Evolutionary conservation across 2,113 vertebrate genomes (phyloP).

Genomic region (Microtus ochrogaster): DNA sequence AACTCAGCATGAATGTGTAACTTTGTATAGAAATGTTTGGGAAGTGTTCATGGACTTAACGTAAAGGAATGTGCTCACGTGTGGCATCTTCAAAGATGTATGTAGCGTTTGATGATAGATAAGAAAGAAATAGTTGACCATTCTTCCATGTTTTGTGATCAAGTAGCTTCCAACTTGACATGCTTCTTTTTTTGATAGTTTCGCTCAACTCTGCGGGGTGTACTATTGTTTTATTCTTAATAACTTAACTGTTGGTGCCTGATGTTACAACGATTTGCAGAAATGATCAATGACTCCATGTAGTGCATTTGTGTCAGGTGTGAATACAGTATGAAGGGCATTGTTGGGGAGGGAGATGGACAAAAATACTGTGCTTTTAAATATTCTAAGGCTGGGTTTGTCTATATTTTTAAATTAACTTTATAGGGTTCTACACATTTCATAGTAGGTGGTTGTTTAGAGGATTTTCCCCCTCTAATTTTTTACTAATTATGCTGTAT

Average conservation of each 20-base stretch:
- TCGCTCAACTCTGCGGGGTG: slow-evolving; percentile 81
- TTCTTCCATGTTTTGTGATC: slow-evolving; percentile 91
- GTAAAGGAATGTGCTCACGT: slow-evolving; percentile 80
- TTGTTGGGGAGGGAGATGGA: slow-evolving; percentile 30
- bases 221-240: slow-evolving; percentile 85
- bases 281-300: slow-evolving; percentile 77
- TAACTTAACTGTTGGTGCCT: slow-evolving; percentile 89
- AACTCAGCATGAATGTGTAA: slow-evolving; percentile 88
- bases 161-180: slow-evolving; percentile 91
- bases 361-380: slow-evolving; percentile 78
- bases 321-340: slow-evolving; percentile 63
- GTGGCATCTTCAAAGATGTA: slow-evolving; percentile 87
- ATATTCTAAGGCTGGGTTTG: slow-evolving; percentile 80
- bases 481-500: slow-evolving; percentile 70
- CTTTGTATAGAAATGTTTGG: slow-evolving; percentile 84
- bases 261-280: slow-evolving; percentile 84
- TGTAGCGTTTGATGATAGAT: slow-evolving; percentile 90
- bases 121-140: slow-evolving; percentile 88
- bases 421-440: slow-evolving; percentile 81
- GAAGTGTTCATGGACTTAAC: slow-evolving; percentile 82
- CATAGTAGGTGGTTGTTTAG: slow-evolving; percentile 75
- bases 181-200: slow-evolving; percentile 88
- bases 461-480: slow-evolving; percentile 72
- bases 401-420: slow-evolving; percentile 73
- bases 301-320: slow-evolving; percentile 75